Percentiles rank a stretch among this genome's conserved stretches.
Evolutionary conservation across 2,797 vertebrate species (phyloP).

Genomic region (Xiphorhynchus erythropygius): DNA sequence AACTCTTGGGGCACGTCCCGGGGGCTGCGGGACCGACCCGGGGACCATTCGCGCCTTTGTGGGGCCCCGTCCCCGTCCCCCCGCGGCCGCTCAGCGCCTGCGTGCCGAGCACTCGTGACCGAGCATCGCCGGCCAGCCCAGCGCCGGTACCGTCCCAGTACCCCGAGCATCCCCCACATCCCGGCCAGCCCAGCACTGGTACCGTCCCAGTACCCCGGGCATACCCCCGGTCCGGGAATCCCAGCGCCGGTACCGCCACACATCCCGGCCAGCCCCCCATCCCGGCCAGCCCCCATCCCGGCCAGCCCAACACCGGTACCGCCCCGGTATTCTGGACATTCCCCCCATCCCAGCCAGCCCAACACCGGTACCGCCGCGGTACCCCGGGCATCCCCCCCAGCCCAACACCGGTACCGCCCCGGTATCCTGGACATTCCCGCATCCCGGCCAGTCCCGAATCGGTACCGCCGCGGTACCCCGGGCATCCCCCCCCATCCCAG

Average conservation of each 20-base stretch:
- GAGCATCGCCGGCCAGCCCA: not conserved
- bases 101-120: slow-evolving; percentile 45
- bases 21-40: not conserved
- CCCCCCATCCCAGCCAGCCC: not conserved
- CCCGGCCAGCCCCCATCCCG: not conserved
- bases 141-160: not conserved
- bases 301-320: not conserved
- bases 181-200: not conserved
- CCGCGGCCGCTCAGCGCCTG: slow-evolving; percentile 25
- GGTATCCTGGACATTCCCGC: not conserved
- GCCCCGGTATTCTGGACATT: not conserved
- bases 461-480: not conserved
- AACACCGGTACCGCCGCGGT: not conserved
- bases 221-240: not conserved
- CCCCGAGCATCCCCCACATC: not conserved
- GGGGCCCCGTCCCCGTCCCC: not conserved
- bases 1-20: not conserved
- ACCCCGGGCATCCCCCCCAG: too few relatives aligned
- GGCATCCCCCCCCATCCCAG: not conserved
- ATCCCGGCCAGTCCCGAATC: not conserved
- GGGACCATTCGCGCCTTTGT: not conserved
- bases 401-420: not conserved
- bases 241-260: not conserved
- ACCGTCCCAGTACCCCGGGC: too few relatives aligned
- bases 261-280: too few relatives aligned